phyloP scores from a whole-genome alignment of 2,797 vertebrate genomes.

The Acanthurus leucopareius region DNA sequence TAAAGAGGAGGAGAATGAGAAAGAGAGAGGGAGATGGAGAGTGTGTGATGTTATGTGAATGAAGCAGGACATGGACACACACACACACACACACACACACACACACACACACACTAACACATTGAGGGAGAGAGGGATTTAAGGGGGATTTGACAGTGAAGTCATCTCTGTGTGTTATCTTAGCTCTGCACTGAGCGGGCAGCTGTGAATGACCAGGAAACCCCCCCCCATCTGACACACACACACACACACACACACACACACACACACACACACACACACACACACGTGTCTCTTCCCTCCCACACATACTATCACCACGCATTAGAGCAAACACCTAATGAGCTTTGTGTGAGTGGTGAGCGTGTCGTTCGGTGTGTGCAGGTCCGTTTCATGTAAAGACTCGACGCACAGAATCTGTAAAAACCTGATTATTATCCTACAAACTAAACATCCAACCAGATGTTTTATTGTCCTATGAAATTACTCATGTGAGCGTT shows the following conservation, averaged over 20 bases:
- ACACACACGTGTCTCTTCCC: too few species aligned
- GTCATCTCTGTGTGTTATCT: conserved; percentile 43
- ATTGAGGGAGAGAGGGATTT: conserved; percentile 10
- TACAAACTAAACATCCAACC: too few species aligned
- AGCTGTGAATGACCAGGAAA: conserved; percentile 25
- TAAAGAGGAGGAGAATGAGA: conserved; percentile 20
- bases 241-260: too few species aligned
- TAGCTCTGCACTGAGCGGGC: conserved; percentile 24
- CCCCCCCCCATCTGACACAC: too few species aligned
- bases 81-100: neutral
- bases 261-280: conserved; percentile 16
- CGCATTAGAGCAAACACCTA: conserved; percentile 9
- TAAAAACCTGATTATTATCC: too few species aligned
- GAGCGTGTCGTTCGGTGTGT: neutral
- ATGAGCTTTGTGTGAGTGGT: conserved; percentile 15
- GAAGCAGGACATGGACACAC: neutral
- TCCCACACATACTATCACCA: too few species aligned
- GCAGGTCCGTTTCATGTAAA: neutral
- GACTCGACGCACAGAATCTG: neutral
- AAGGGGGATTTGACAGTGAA: conserved; percentile 40
- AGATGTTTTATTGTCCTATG: too few species aligned
- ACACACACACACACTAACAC: conserved; percentile 7
- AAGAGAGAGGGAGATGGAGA: conserved; percentile 1
- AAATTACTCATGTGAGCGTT: too few species aligned
- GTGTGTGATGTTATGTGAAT: conserved; percentile 18